These are phyloP conservation scores for Physeter macrocephalus DNA, from an alignment of 2,113 vertebrate species.

Conservation along the genomic window DNA sequence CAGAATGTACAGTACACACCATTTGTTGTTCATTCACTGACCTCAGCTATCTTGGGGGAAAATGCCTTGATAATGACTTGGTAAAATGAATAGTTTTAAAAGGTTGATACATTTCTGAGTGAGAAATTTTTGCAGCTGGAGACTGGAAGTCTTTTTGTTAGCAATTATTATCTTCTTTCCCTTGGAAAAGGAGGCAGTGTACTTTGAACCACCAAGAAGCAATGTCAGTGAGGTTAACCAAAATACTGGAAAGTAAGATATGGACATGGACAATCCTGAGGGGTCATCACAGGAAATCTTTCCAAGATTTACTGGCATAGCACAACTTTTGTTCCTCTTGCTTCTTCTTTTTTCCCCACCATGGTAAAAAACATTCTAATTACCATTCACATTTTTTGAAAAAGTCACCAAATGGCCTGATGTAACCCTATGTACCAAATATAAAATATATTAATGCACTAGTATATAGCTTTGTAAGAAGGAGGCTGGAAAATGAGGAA, in stretches of 20 bases:
- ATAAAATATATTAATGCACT: neutral
- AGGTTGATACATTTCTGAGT: neutral
- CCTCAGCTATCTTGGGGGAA: neutral
- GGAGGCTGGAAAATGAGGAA: neutral
- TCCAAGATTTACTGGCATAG: neutral
- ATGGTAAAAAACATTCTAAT: neutral
- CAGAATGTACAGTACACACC: accelerated
- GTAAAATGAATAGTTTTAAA: conserved; percentile 8
- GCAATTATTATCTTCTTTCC: neutral
- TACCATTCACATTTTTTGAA: neutral
- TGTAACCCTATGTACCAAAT: neutral
- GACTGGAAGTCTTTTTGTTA: neutral
- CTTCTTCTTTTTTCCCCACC: neutral
- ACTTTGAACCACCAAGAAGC: neutral
- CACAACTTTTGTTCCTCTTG: neutral
- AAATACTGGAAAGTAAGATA: neutral
- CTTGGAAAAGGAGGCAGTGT: neutral
- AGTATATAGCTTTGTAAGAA: neutral
- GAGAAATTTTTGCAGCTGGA: conserved; percentile 5
- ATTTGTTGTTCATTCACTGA: neutral
- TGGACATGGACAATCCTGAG: neutral
- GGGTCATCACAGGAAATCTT: neutral
- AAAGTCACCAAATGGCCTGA: neutral
- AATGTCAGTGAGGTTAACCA: neutral
- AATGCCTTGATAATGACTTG: neutral